Conservation (phyloP, 2,797 vertebrate species). For the Fundulus diaphanus region DNA sequence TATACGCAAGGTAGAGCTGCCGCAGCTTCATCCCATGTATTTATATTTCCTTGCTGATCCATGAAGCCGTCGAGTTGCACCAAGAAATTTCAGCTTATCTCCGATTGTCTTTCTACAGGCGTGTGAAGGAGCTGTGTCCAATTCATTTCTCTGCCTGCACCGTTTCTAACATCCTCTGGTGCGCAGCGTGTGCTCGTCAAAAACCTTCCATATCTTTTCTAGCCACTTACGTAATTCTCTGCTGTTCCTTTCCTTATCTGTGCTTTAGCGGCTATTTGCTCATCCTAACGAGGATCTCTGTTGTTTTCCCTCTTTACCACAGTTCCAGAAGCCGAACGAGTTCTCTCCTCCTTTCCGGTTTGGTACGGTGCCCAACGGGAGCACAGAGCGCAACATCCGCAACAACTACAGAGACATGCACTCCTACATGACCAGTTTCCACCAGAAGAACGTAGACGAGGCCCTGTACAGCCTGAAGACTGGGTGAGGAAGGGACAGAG, state of each 20-base stretch:
- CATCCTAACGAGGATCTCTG: neutral
- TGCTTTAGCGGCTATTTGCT: too few relatives aligned
- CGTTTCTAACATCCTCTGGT: neutral
- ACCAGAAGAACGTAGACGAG: conserved; percentile 97
- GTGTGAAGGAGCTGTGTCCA: neutral
- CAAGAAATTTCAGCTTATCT: neutral
- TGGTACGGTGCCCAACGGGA: conserved; percentile 97
- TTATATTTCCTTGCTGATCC: neutral
- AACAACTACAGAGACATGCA: conserved; percentile 99
- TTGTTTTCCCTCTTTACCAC: conserved; percentile 51
- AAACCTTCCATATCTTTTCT: neutral
- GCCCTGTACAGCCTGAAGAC: conserved; percentile 94
- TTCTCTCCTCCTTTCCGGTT: conserved; percentile 98
- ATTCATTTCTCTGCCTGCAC: neutral
- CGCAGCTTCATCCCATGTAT: neutral
- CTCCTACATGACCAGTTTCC: conserved; percentile 98
- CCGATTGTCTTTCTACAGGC: neutral
- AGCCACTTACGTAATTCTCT: neutral
- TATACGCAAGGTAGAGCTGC: neutral
- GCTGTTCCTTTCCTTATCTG: neutral
- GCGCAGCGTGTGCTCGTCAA: neutral
- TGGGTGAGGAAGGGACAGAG: conserved; percentile 88
- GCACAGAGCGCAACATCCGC: conserved; percentile 98
- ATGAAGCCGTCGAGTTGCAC: neutral
- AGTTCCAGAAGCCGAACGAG: conserved; percentile 99